Evolutionary conservation across 2,888 invertebrate genomes (phyloP).

Genomic region (Amaurobius ferox): DNA sequence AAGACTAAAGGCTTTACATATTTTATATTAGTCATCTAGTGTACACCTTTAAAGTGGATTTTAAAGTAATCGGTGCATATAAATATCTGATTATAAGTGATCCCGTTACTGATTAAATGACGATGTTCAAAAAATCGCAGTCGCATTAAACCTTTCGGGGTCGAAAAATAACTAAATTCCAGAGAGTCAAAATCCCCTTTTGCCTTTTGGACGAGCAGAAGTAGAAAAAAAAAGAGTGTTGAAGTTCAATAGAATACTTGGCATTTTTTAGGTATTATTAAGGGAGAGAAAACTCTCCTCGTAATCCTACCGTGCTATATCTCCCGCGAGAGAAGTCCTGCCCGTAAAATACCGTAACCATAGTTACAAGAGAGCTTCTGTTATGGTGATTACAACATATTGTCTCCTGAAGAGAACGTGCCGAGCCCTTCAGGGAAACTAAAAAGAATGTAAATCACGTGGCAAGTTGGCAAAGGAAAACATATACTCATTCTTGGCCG

Average conservation of each 20-base stretch:
- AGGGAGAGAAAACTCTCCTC: background rate
- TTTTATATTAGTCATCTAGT: too few relatives aligned
- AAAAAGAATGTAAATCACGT: constrained; percentile 59
- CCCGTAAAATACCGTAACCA: constrained; percentile 41
- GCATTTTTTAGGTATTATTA: constrained; percentile 23
- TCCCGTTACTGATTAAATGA: too few relatives aligned
- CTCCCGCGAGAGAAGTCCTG: constrained; percentile 7
- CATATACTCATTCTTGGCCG: background rate
- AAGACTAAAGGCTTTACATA: too few relatives aligned
- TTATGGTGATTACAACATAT: constrained; percentile 60
- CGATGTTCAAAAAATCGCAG: too few relatives aligned
- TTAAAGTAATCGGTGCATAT: too few relatives aligned
- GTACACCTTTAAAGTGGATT: too few relatives aligned
- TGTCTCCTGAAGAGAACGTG: constrained; percentile 37
- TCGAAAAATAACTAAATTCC: background rate
- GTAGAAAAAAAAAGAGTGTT: background rate
- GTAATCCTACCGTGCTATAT: background rate
- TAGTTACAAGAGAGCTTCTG: constrained; percentile 32
- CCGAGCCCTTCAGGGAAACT: constrained; percentile 29
- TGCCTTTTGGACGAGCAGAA: background rate
- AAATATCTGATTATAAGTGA: too few relatives aligned
- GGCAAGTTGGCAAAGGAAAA: constrained; percentile 29
- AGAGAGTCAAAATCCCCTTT: too few relatives aligned
- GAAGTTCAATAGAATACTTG: background rate
- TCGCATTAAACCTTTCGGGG: too few relatives aligned